phyloP scores from a whole-genome alignment of 2,113 vertebrate genomes.

The Brachyistius frenatus region DNA sequence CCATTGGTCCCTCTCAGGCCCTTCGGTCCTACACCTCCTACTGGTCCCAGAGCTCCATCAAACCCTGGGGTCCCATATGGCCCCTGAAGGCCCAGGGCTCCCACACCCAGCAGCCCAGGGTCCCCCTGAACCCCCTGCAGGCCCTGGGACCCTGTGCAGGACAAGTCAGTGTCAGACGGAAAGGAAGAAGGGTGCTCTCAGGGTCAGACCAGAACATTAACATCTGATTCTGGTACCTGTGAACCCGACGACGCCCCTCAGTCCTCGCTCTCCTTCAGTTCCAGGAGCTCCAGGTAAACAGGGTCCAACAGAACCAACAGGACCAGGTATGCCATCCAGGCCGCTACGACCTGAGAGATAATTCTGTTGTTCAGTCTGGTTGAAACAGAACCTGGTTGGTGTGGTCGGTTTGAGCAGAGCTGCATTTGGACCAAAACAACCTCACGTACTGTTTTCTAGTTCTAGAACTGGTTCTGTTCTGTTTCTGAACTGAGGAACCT shows the following conservation, averaged over 20 bases:
- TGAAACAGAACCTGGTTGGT: not conserved
- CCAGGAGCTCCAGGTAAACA: slow-evolving; percentile 65
- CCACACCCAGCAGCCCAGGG: slow-evolving; percentile 56
- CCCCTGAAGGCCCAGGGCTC: slow-evolving; percentile 59
- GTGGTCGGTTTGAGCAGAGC: too few relatives aligned
- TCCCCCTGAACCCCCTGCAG: slow-evolving; percentile 70
- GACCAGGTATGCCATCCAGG: slow-evolving; percentile 55
- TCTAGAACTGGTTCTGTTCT: not conserved
- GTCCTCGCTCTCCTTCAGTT: slow-evolving; percentile 64
- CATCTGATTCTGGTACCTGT: slow-evolving; percentile 34
- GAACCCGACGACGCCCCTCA: slow-evolving; percentile 57
- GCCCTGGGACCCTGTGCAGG: slow-evolving; percentile 63
- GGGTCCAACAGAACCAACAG: slow-evolving; percentile 43
- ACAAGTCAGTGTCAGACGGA: not conserved
- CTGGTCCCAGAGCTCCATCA: slow-evolving; percentile 59
- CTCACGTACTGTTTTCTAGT: not conserved
- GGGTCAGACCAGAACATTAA: too few relatives aligned
- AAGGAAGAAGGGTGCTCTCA: too few relatives aligned
- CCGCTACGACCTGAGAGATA: slow-evolving; percentile 59
- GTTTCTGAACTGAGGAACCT: too few relatives aligned
- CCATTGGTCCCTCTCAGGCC: slow-evolving; percentile 70
- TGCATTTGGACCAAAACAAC: too few relatives aligned
- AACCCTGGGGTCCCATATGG: slow-evolving; percentile 59
- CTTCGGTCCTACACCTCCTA: slow-evolving; percentile 54
- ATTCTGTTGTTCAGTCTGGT: slow-evolving; percentile 1